Percentiles rank a stretch among this genome's conserved stretches.
These are phyloP conservation scores for Ciconia nigra DNA, from an alignment of 2,797 vertebrate species.

Conservation along the genomic window DNA sequence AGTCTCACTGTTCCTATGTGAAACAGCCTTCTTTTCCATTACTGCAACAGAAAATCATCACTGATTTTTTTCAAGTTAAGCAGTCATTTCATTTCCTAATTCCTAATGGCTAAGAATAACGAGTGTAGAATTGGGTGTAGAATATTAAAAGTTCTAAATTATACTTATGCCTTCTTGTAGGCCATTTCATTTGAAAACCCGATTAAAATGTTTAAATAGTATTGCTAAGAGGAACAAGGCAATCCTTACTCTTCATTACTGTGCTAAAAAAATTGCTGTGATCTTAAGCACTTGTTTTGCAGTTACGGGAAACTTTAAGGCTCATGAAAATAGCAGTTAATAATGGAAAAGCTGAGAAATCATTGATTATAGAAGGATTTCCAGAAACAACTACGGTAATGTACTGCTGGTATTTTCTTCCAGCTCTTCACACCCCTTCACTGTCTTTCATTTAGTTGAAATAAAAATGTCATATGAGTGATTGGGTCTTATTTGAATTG, in stretches of 20 bases:
- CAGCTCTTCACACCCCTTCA: neutral
- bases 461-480: neutral
- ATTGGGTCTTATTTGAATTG: neutral
- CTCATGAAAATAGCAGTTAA: neutral
- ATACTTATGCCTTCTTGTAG: neutral
- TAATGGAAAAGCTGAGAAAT: neutral
- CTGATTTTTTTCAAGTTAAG: neutral
- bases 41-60: neutral
- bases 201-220: neutral
- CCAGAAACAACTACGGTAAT: neutral
- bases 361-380: neutral
- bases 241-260: neutral
- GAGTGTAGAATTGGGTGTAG: neutral
- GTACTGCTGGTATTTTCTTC: neutral
- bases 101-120: neutral
- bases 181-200: neutral
- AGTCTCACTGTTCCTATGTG: neutral
- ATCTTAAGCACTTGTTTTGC: neutral
- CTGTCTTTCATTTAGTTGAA: neutral
- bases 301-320: neutral
- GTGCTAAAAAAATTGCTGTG: neutral
- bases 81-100: neutral
- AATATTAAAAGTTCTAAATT: neutral
- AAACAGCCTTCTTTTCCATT: neutral
- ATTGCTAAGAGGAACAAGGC: neutral